Base-by-base conservation (phyloP, 2,888 invertebrate species). In the Danaus chrysippus region DNA sequence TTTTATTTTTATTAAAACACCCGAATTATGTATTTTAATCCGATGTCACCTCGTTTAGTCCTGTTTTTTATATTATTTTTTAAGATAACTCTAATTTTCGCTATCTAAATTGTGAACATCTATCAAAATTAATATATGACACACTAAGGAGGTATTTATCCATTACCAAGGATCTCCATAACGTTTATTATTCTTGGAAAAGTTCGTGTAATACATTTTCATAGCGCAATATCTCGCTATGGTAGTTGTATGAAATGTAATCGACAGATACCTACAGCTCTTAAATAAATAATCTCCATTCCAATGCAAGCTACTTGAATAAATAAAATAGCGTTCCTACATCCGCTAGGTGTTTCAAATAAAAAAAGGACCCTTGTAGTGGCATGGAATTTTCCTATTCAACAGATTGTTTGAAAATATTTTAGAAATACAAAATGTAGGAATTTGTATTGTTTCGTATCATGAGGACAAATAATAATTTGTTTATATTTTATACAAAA, bases 271-370 rank as follows among this genome's bases (percentile, higher is more conserved):
- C 59, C 56, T 58, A 54, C 64, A 62, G 49, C 62, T 56, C 58
- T 64, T 67, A 62, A 67, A 64, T 67, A 67, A 67, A 64, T 64
- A 61, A 64, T 67, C 57, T 44, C 57, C 44, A 49, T 49, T n/a
- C 58, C 54, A 43, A 56, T 58, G 56, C 57, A 57, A 54, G 53
- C 58, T 58, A 15, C 43, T 6, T 54, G 54, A 49, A 49, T 49
- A 49, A 49, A 49, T 49, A 17, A 49, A 15, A 49, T 49, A 2
- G 17, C 49, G 49, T 17, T 49, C 17, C 17, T 49, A 10, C 17
- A 10, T 17, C n/a, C 49, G 17, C 15, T 49, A 17, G 17, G 8
- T 34, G 23, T 34, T 34, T 49, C 49, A 49, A 49, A 49, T 49
- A 49, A 49, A 5, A 34, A n/a, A 34, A 6, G 6, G 8, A 34